Conservation (phyloP, 1,140 invertebrate species). For the Penaeus japonicus region DNA sequence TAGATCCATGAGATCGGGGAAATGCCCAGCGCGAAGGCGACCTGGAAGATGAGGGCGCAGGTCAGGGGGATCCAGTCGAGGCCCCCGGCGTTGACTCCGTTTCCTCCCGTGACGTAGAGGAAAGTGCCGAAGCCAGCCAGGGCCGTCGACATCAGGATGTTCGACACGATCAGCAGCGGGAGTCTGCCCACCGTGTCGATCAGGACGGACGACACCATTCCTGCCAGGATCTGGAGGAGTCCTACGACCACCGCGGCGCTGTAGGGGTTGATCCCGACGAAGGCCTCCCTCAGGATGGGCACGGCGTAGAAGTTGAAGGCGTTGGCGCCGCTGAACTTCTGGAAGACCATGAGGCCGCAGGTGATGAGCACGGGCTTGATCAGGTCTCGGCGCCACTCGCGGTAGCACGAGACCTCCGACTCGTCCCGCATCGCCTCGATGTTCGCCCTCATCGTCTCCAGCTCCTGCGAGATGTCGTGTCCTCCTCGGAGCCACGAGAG, state of each 20-base stretch:
- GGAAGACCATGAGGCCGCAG: slow-evolving; percentile 85
- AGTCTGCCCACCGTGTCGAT: slow-evolving; percentile 81
- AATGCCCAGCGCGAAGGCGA: slow-evolving; percentile 86
- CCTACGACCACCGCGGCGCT: slow-evolving; percentile 80
- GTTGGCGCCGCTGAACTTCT: slow-evolving; percentile 81
- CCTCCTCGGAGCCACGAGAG: slow-evolving; percentile 79
- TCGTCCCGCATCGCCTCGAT: slow-evolving; percentile 66
- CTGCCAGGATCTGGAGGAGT: slow-evolving; percentile 79
- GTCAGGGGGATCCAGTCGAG: slow-evolving; percentile 82
- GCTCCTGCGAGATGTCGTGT: slow-evolving; percentile 76
- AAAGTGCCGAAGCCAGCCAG: slow-evolving; percentile 81
- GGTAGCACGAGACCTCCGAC: slow-evolving; percentile 53
- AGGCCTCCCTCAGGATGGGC: slow-evolving; percentile 78
- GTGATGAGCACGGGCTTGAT: slow-evolving; percentile 77
- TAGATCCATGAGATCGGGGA: slow-evolving; percentile 88
- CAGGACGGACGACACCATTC: slow-evolving; percentile 78
- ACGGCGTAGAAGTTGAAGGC: slow-evolving; percentile 86
- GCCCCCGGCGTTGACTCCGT: slow-evolving; percentile 53
- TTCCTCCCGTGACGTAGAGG: slow-evolving; percentile 71
- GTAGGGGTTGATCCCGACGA: slow-evolving; percentile 80
- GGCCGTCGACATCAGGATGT: slow-evolving; percentile 82
- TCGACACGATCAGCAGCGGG: slow-evolving; percentile 79
- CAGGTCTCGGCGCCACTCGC: slow-evolving; percentile 62
- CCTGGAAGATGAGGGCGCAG: slow-evolving; percentile 82
- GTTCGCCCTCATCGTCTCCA: slow-evolving; percentile 73